Evolutionary conservation across 2,797 vertebrate species (phyloP), one percentile per base, ranked within the genome.

Genomic region (Balearica regulorum): DNA sequence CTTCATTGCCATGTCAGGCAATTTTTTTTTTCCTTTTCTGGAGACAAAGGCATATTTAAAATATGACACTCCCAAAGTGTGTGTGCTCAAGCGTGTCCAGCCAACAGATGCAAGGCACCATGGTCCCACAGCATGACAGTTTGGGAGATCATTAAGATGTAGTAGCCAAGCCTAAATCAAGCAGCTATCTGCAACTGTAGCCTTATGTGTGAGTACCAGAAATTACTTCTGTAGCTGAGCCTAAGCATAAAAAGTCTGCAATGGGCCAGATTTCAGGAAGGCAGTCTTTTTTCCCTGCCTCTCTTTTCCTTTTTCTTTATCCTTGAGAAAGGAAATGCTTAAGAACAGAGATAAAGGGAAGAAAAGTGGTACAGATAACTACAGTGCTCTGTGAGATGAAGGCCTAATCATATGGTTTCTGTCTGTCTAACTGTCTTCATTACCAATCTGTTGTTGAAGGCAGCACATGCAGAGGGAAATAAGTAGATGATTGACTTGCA

Each of bases 381-480:
- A 39, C 39, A 91, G 22, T 33, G 25, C 15, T 18, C 18, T 81
- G 46, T 69, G 61, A 81, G 16, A 24, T 24, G 39, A 84, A 89
- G 48, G 24, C 35, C 28, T 79, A 66, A 70, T 88, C 57, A 37
- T 49, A 37, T 3, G 6, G 21, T 44, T 83, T 92, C 68, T 83
- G 31, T 82, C 16, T 85, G 33, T 53, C 66, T 90, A 4, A 39
- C 29, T 64, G n/a, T 39, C 9, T 60, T 81, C 64, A 26, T 86
- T 90, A 55, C 31, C 55, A 89, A 49, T 83, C 71, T 89, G 54
- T 48, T 76, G 60, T 54, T 93, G 89, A 92, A 91, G 33, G 24
- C n/a, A 91, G 61, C 62, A 76, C 20, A n/a, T 35, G 35, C 4
- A 4, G 48, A 83, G 37, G 16, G 16, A 87, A 91, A 70, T 71